Percentiles rank a stretch among this genome's conserved stretches.
phyloP scores from a whole-genome alignment of 2,797 vertebrate genomes.

The Bryconaethiops microstoma region DNA sequence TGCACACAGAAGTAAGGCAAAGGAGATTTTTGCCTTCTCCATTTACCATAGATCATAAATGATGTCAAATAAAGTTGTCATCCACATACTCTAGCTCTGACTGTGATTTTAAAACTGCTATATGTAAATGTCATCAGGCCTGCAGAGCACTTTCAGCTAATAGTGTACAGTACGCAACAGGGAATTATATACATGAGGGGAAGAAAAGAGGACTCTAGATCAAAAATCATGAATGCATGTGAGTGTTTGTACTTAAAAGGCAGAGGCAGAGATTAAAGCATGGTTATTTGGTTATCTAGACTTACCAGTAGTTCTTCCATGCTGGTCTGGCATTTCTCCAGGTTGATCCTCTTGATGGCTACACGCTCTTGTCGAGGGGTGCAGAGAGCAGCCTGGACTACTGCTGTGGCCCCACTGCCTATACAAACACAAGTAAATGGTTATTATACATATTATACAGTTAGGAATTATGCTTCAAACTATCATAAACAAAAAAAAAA shows the following conservation, averaged over 20 bases:
- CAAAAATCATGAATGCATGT: conserved; percentile 21
- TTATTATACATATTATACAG: neutral
- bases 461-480: neutral
- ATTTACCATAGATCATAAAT: neutral
- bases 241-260: conserved; percentile 2
- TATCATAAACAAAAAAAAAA: neutral
- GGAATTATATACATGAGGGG: neutral
- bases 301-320: conserved; percentile 99
- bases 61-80: neutral
- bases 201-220: conserved; percentile 3
- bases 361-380: conserved; percentile 95
- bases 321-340: conserved; percentile 99
- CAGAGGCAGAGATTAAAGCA: conserved; percentile 26
- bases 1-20: neutral
- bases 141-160: neutral
- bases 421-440: conserved; percentile 48
- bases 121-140: conserved; percentile 1
- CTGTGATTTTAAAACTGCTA: neutral
- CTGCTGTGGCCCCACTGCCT: conserved; percentile 98
- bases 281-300: conserved; percentile 61
- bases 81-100: neutral
- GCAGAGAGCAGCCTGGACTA: conserved; percentile 97
- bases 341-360: conserved; percentile 98
- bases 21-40: neutral
- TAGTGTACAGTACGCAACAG: neutral